Evolutionary conservation across 2,797 vertebrate genomes (phyloP).

Genomic region (Dallia pectoralis): DNA sequence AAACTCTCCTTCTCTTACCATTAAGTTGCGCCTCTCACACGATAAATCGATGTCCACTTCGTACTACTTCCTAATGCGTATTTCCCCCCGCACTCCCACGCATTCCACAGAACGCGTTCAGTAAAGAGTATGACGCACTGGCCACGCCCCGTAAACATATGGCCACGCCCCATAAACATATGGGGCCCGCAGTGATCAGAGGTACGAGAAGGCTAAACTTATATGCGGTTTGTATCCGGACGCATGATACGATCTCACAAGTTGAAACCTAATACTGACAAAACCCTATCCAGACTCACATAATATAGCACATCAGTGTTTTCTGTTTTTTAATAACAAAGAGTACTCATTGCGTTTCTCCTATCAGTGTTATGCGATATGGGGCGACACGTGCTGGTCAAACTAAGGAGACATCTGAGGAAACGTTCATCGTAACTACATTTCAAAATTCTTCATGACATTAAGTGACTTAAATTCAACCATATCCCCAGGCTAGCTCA

Average conservation of each 20-base stretch:
- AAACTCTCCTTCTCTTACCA: not conserved
- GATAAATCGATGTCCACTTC: not conserved
- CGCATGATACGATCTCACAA: not conserved
- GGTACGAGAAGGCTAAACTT: not conserved
- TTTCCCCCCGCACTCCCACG: slow-evolving; percentile 4
- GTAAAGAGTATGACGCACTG: not conserved
- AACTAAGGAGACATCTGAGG: not conserved
- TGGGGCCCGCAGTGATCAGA: not conserved
- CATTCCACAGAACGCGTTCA: not conserved
- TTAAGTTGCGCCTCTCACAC: not conserved
- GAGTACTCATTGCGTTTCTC: not conserved
- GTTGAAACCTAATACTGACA: not conserved
- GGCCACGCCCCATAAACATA: slow-evolving; percentile 6
- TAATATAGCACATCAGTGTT: not conserved
- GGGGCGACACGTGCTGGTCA: not conserved
- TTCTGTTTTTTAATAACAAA: not conserved
- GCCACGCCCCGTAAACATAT: slow-evolving; percentile 7
- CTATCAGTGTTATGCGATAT: not conserved
- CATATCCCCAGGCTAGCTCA: not conserved
- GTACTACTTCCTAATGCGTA: not conserved
- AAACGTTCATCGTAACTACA: not conserved
- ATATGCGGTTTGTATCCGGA: not conserved
- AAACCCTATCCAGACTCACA: not conserved
- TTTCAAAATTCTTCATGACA: not conserved
- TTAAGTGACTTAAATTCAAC: not conserved